Evolutionary conservation across 2,797 vertebrate genomes (phyloP).

Genomic region (Microctenopoma lineatum): DNA sequence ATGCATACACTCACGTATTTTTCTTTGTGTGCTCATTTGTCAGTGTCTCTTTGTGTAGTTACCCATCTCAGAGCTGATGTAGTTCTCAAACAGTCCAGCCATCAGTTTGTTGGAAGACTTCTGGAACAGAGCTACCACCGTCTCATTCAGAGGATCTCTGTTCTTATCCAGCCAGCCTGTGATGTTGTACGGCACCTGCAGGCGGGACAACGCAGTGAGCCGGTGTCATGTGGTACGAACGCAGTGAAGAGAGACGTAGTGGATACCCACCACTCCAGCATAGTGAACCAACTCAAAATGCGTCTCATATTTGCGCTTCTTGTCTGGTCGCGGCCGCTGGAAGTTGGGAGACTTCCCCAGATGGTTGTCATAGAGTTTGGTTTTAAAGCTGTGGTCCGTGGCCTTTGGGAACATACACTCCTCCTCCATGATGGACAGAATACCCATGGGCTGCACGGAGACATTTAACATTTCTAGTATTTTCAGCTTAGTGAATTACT

Average conservation of each 20-base stretch:
- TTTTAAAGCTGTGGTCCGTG: conserved; percentile 91
- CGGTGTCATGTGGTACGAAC: too few species aligned
- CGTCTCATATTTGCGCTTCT: conserved; percentile 92
- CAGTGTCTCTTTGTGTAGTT: neutral
- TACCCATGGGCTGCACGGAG: conserved; percentile 88
- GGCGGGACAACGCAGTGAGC: neutral
- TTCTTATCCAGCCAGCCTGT: conserved; percentile 94
- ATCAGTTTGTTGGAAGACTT: conserved; percentile 93
- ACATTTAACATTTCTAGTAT: neutral
- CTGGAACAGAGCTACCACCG: conserved; percentile 90
- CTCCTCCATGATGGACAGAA: conserved; percentile 95
- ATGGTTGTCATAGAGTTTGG: conserved; percentile 95
- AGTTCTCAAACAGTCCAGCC: conserved; percentile 90
- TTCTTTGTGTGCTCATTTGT: too few species aligned
- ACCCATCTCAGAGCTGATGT: conserved; percentile 87
- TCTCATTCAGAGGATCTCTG: conserved; percentile 94
- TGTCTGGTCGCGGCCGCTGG: conserved; percentile 90
- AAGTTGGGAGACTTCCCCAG: conserved; percentile 94
- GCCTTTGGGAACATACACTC: conserved; percentile 98
- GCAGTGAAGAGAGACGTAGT: too few species aligned
- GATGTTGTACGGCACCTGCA: conserved; percentile 93
- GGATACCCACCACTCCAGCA: conserved; percentile 88
- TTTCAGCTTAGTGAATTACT: neutral
- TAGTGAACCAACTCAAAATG: conserved; percentile 97
- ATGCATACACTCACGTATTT: neutral